Evolutionary conservation across 2,797 vertebrate genomes (phyloP).

Genomic region (Pseudotriccus pelzelni): DNA sequence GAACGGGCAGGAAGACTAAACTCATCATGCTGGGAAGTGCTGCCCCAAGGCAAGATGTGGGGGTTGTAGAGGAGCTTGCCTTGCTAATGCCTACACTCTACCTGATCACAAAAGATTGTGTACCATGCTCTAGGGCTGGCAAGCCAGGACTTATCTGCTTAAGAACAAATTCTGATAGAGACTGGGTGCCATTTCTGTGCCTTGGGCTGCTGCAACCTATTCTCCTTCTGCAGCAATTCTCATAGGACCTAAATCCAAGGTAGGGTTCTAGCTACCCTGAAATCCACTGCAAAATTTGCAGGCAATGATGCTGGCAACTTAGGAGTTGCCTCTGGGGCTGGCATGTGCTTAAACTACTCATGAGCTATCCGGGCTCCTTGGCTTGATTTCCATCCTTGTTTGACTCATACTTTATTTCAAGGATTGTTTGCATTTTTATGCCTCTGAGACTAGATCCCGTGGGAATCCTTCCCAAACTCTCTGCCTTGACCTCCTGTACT

Average conservation of each 20-base stretch:
- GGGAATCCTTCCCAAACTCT: slow-evolving; percentile 53
- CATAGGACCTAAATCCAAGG: background rate
- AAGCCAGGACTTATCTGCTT: slow-evolving; percentile 38
- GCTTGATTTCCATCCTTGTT: slow-evolving; percentile 59
- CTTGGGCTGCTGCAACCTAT: background rate
- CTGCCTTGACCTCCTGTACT: slow-evolving; percentile 1
- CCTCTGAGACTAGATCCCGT: slow-evolving; percentile 55
- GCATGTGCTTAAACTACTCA: slow-evolving; percentile 39
- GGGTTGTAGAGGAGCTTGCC: background rate
- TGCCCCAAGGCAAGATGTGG: background rate
- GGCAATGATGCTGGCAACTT: background rate
- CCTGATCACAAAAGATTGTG: background rate
- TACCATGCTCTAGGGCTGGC: slow-evolving; percentile 16
- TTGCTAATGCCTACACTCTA: background rate
- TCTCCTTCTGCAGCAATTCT: background rate
- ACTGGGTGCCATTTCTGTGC: slow-evolving; percentile 8
- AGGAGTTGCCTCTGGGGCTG: slow-evolving; percentile 56
- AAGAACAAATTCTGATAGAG: slow-evolving; percentile 17
- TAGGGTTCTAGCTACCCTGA: background rate
- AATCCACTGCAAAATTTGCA: slow-evolving; percentile 56
- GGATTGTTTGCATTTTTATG: slow-evolving; percentile 67
- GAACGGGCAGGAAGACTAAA: background rate
- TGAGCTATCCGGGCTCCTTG: slow-evolving; percentile 31
- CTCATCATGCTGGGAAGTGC: background rate
- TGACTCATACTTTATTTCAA: slow-evolving; percentile 61